These are phyloP conservation scores for Oxyura jamaicensis DNA, from an alignment of 2,113 vertebrate species.

Conservation along the genomic window DNA sequence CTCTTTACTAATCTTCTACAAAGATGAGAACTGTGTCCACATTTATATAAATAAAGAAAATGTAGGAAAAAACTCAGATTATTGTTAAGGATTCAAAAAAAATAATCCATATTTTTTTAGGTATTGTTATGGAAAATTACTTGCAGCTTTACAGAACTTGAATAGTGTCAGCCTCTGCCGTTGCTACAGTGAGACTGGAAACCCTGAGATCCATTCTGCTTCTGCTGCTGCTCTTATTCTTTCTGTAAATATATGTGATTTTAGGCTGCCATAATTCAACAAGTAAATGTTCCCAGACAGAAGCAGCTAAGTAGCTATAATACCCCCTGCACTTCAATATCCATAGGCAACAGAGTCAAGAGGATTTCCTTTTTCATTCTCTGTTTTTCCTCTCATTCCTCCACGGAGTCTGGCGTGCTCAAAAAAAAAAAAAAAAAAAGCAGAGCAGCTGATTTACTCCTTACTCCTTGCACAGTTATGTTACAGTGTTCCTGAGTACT, in stretches of 20 bases:
- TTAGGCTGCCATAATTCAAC: background rate
- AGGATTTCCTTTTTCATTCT: background rate
- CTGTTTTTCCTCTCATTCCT: background rate
- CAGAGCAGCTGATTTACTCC: background rate
- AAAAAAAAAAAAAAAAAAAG: background rate
- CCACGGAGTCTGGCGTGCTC: background rate
- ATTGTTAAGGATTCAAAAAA: background rate
- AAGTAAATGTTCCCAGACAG: background rate
- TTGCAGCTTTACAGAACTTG: background rate
- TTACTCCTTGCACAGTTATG: background rate
- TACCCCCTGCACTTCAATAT: background rate
- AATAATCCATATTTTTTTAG: background rate
- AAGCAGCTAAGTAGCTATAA: background rate
- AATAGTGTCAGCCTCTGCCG: background rate
- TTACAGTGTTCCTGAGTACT: background rate
- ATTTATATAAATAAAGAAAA: background rate
- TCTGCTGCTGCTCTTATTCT: background rate
- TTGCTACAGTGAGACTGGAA: background rate
- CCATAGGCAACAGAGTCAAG: background rate
- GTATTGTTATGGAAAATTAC: background rate
- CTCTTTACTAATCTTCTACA: background rate
- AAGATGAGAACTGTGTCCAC: background rate
- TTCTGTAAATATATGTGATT: background rate
- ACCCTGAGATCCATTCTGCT: background rate
- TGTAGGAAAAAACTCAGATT: background rate